Base-by-base conservation (phyloP, 1,140 invertebrate genomes). In the Drosophila yakuba region DNA sequence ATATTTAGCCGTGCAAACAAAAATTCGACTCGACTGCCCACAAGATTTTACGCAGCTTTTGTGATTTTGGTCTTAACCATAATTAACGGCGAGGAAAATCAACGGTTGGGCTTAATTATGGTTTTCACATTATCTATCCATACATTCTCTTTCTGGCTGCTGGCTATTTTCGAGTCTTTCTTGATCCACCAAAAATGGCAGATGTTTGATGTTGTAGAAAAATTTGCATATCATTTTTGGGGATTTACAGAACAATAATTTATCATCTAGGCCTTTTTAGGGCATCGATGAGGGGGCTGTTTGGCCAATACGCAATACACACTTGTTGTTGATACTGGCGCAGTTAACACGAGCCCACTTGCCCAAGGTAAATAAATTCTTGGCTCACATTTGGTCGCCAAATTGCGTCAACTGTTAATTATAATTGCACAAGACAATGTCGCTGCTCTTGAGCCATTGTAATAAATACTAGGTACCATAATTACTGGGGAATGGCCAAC, bases 351-450 rank as follows among this genome's bases (percentile, higher is more conserved):
- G 15, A 52, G 50, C 50, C 32, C 32, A 52, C 32, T 32, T 52
- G 50, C 28, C 48, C n/a, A 28, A 68, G 32, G 66, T 17, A 61
- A 54, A 64, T 52, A 39, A 43, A 35, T 52, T 52, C 17, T 47
- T 56, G 54, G 50, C 72, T 51, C 56, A 60, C 51, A 48, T 80
- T 56, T 32, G 72, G 56, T 75, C 57, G 73, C 72, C 44, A 54
- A 72, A 50, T 75, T 78, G 82, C 64, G 67, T 69, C 75, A 83
- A 61, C 71, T 36, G 41, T 69, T 73, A 69, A 67, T 74, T 69
- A 52, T 81, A 86, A 85, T 85, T 86, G 64, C 81, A 63, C 81
- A 85, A 85, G 74, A 86, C 76, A 81, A 84, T 80, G 45, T 56
- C 59, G 69, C 32, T 78, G 58, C 69, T 64, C 50, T 58, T 55